Conservation (phyloP, 2,113 vertebrate genomes). For the Leucopternis melanops region DNA sequence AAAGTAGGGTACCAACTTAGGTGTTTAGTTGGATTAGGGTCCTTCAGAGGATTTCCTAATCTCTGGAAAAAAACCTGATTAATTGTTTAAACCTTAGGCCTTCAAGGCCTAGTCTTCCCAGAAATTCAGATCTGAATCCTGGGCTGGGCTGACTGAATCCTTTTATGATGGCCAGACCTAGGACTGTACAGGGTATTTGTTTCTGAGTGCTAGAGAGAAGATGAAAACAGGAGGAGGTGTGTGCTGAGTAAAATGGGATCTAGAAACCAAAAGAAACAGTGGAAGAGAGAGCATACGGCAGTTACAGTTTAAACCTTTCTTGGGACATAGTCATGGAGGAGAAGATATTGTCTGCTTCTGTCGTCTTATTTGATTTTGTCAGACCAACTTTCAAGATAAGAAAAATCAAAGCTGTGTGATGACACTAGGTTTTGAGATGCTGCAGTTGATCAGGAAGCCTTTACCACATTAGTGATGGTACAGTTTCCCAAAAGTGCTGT, state of each 20-base stretch:
- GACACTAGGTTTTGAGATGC: background rate
- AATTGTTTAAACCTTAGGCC: background rate
- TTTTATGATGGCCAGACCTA: background rate
- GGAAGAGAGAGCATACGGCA: background rate
- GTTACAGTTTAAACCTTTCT: background rate
- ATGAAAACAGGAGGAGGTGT: background rate
- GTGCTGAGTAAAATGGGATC: background rate
- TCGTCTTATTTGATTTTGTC: background rate
- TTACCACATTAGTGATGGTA: background rate
- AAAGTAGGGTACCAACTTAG: constrained; percentile 12
- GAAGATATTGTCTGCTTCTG: background rate
- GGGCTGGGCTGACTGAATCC: background rate
- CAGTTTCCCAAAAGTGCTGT: background rate
- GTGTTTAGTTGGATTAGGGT: constrained; percentile 16
- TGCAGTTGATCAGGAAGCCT: background rate
- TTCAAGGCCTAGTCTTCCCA: background rate
- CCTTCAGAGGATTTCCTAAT: constrained; percentile 24
- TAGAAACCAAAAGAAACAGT: background rate
- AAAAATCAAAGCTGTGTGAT: background rate
- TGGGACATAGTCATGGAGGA: background rate
- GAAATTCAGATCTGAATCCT: background rate
- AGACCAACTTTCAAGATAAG: background rate
- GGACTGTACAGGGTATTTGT: background rate
- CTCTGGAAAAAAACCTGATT: background rate
- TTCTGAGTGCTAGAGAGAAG: background rate